Base-by-base conservation (phyloP, 2,888 invertebrate genomes). In the Rotaria macrura region DNA sequence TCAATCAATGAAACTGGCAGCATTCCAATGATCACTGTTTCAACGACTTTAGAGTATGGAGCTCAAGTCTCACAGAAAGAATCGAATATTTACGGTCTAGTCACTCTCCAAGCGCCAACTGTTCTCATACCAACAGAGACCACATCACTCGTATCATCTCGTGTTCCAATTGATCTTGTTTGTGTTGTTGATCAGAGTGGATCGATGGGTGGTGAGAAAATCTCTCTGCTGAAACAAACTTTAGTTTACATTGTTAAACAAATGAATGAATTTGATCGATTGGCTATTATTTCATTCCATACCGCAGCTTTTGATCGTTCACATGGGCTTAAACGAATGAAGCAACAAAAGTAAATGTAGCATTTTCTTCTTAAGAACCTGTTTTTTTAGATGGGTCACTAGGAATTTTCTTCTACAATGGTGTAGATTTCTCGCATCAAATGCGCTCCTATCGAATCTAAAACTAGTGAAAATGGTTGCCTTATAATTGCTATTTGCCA, bases 281-380 rank as follows among this genome's bases (percentile, higher is more conserved):
- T 79, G 23, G 74, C 74, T 25, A 40, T 79, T 43, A 12, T 79
- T 25, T 79, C 74, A 25, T 79, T 79, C 43, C 23, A 79, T 25
- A 43, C 23, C 7, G 2, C 2, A 10, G 74, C 74, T 79, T 40
- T 43, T 4, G 43, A 79, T 79, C 74, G 74, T 79, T 79, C 74
- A 79, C 74, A 79, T n/a, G 74, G 74, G 43, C 38, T 79, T 3
- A 79, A 79, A 79, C 74, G 74, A 25, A 79, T 79, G 74, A 79
- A 79, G 40, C 43, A 43, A 25, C 74, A 79, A 43, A 79, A 79
- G 74, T 79, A 25, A 74, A 20, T 74, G 2, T 47, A 14, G 1
- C 47, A 47, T 47, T 47, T 14, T 47, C n/a, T n/a, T n/a, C n/a
- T n/a, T n/a, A n/a, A n/a, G n/a, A n/a, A n/a, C n/a, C n/a, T n/a